These are phyloP conservation scores for Perognathus longimembris DNA, from an alignment of 2,113 vertebrate species.

Conservation along the genomic window DNA sequence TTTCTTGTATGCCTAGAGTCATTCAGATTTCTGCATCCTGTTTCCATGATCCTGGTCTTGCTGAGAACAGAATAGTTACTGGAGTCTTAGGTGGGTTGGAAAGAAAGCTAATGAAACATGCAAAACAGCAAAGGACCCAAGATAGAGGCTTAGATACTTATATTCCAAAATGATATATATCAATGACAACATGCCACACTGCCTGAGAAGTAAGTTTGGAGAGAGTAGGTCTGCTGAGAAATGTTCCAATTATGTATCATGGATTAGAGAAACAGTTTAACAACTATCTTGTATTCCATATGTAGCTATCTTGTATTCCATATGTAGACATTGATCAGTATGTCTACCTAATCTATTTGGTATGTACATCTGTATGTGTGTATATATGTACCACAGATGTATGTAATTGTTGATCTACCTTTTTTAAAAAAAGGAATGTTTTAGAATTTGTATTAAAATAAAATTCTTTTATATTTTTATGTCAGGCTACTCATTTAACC, in stretches of 20 bases:
- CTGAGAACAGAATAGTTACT: neutral
- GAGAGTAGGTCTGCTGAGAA: neutral
- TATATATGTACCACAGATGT: neutral
- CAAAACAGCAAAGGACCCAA: conserved; percentile 23
- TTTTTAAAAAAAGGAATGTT: conserved; percentile 39
- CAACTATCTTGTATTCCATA: neutral
- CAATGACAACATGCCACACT: neutral
- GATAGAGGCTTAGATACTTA: neutral
- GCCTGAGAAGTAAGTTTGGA: neutral
- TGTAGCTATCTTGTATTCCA: neutral
- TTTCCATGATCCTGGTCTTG: conserved; percentile 20
- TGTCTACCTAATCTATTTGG: neutral
- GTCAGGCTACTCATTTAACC: conserved; percentile 54
- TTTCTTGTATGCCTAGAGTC: neutral
- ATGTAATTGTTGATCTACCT: too few relatives aligned
- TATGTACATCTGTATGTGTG: neutral
- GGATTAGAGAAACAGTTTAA: neutral
- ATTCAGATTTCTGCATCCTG: neutral
- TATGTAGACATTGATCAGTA: conserved; percentile 10
- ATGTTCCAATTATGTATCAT: neutral
- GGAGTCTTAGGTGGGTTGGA: neutral
- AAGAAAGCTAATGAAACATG: conserved; percentile 27
- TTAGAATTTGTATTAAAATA: conserved; percentile 75
- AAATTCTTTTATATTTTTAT: conserved; percentile 66
- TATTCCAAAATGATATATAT: neutral